Evolutionary conservation across 2,888 invertebrate genomes (phyloP).

Genomic region (Lathronympha strigana): DNA sequence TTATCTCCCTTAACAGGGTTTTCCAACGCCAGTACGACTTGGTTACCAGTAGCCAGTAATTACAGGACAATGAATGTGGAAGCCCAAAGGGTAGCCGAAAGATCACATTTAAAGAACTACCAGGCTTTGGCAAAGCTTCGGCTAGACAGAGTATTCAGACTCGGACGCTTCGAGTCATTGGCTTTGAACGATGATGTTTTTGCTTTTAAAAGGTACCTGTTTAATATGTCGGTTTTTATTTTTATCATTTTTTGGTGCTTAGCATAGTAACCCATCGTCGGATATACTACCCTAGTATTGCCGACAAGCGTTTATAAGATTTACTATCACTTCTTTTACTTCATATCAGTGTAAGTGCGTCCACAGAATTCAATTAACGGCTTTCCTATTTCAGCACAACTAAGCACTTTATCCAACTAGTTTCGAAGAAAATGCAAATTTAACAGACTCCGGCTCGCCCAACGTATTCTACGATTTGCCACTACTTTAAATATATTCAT

Average conservation of each 20-base stretch:
- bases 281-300: background rate
- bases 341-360: no score
- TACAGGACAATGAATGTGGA: conserved; percentile 85
- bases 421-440: no score
- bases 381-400: no score
- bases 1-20: conserved; percentile 77
- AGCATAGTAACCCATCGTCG: background rate
- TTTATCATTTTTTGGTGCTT: background rate
- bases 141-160: conserved; percentile 75
- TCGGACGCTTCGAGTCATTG: conserved; percentile 81
- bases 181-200: conserved; percentile 82
- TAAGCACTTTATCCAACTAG: no score
- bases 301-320: background rate
- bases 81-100: conserved; percentile 70
- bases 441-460: no score
- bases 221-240: background rate
- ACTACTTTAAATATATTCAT: background rate
- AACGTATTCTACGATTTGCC: no score
- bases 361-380: no score
- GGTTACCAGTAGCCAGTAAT: conserved; percentile 87
- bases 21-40: conserved; percentile 82
- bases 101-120: conserved; percentile 87
- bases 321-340: no score
- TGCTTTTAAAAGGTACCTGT: conserved; percentile 78
- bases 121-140: conserved; percentile 82